Conservation (phyloP, 1,140 invertebrate species). For the Scaptomyza graminum region DNA sequence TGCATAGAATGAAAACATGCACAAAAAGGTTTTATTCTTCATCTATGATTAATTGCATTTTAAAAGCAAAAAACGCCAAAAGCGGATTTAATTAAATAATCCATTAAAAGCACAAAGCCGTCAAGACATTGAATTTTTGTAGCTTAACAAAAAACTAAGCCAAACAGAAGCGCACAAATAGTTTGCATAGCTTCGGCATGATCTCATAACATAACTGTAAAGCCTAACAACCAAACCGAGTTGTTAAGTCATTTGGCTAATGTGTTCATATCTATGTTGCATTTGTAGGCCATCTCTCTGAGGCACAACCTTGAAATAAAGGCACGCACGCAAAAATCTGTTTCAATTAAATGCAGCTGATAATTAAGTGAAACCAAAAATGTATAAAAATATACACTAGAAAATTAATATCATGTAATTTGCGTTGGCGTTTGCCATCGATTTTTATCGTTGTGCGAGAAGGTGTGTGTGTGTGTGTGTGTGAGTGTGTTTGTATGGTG, state of each 20-base stretch:
- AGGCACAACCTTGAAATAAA: slow-evolving; percentile 40
- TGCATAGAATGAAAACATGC: slow-evolving; percentile 64
- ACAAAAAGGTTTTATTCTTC: slow-evolving; percentile 17
- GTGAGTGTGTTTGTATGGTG: slow-evolving; percentile 34
- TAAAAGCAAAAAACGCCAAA: slow-evolving; percentile 39
- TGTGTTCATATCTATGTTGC: neutral
- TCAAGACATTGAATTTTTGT: slow-evolving; percentile 14
- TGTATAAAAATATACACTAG: slow-evolving; percentile 59
- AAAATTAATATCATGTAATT: slow-evolving; percentile 78
- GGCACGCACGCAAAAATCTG: slow-evolving; percentile 50
- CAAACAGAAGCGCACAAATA: neutral
- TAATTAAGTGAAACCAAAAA: slow-evolving; percentile 55
- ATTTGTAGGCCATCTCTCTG: slow-evolving; percentile 61
- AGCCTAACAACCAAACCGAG: slow-evolving; percentile 27
- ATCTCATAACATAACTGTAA: slow-evolving; percentile 34
- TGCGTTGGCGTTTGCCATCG: slow-evolving; percentile 76
- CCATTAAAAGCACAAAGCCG: slow-evolving; percentile 13
- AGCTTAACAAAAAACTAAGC: slow-evolving; percentile 6
- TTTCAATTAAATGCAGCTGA: slow-evolving; percentile 75
- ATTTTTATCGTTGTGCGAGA: slow-evolving; percentile 49
- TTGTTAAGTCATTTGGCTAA: slow-evolving; percentile 38
- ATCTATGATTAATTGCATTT: slow-evolving; percentile 71
- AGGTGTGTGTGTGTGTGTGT: slow-evolving; percentile 23
- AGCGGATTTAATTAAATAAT: slow-evolving; percentile 27
- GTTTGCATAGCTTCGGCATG: slow-evolving; percentile 25